Evolutionary conservation across 2,113 vertebrate species (phyloP), one percentile per base, ranked within the genome.

Genomic region (Istiophorus platypterus): DNA sequence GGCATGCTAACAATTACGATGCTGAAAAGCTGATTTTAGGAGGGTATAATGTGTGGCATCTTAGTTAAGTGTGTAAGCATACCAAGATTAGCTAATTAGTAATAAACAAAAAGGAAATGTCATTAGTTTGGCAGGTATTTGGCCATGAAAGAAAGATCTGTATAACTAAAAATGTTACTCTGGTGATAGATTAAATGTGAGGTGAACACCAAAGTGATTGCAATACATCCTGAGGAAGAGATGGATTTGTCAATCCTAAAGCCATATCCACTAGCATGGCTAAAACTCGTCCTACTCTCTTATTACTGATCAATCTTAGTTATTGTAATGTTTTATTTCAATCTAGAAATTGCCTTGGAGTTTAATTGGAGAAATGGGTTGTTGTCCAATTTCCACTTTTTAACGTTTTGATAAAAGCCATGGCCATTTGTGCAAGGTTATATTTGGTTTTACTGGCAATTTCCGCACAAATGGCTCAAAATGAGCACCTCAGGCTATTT

Each of bases 241-340:
- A 7, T 14, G 0, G 41, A 49, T 34, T 56, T 26, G 56, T 14
- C n/a, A 37, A 29, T 11, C 34, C 18, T 14, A 5, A 56, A 56
- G n/a, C n/a, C 2, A 41, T 7, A 39, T 2, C n/a, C 24, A n/a
- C 52, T 26, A 26, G 11, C 52, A 24, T 26, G n/a, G 18, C 12
- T 3, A 63, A 67, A 57, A 73, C 13, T 20, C 20, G 18, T n/a
- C 47, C 18, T 73, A 22, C 11, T 51, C 54, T 8, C 8, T 18
- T 47, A 39, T 39, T 39, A 7, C 37, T 39, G 2, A 63, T 20
- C 31, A 17, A 12, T 34, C 18, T 52, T 29, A 20, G 13, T 54
- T 13, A 27, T 49, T 41, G 27, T 29, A 78, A 45, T 67, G 24
- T 2, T 57, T 74, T 57, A 73, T 81, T 69, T 77, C 12, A 18